Percentiles rank a stretch among this genome's conserved stretches.
Conservation (phyloP, 2,888 invertebrate species). For the Bellardia bayeri region DNA sequence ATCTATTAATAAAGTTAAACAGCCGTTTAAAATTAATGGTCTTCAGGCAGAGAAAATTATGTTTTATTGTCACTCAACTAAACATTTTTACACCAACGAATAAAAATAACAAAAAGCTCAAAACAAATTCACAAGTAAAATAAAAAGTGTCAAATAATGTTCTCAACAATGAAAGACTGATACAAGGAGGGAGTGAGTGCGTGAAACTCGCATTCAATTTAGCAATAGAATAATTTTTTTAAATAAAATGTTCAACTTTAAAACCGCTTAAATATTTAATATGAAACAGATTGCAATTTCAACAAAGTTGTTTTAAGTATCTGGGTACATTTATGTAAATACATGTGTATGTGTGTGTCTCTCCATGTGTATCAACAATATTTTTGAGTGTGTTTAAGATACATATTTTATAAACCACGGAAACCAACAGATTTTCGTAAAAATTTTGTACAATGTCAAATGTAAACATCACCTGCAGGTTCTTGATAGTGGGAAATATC, state of each 20-base stretch:
- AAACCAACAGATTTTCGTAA: conserved; percentile 38
- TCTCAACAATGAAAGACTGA: conserved; percentile 16
- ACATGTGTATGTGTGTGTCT: not conserved
- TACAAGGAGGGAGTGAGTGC: not conserved
- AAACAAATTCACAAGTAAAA: conserved; percentile 10
- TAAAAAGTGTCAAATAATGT: conserved; percentile 21
- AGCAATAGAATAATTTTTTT: conserved; percentile 9
- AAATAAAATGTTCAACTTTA: not conserved
- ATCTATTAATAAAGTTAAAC: conserved; percentile 27
- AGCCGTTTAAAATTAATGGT: conserved; percentile 22
- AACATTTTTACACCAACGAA: conserved; percentile 12
- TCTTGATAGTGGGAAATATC: conserved; percentile 6
- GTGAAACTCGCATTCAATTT: conserved; percentile 1
- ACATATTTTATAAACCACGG: conserved; percentile 46
- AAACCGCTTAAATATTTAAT: conserved; percentile 2
- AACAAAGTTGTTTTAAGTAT: conserved; percentile 16
- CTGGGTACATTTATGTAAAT: not conserved
- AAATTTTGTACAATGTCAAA: conserved; percentile 43
- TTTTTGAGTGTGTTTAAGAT: not conserved
- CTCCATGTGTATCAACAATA: conserved; percentile 22
- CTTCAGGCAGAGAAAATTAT: conserved; percentile 3
- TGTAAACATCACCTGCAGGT: conserved; percentile 51
- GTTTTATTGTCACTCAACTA: conserved; percentile 8
- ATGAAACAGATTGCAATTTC: not conserved
- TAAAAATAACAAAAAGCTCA: not conserved